These are phyloP conservation scores for Polypterus bichir DNA, from an alignment of 2,113 vertebrate species.

Conservation along the genomic window DNA sequence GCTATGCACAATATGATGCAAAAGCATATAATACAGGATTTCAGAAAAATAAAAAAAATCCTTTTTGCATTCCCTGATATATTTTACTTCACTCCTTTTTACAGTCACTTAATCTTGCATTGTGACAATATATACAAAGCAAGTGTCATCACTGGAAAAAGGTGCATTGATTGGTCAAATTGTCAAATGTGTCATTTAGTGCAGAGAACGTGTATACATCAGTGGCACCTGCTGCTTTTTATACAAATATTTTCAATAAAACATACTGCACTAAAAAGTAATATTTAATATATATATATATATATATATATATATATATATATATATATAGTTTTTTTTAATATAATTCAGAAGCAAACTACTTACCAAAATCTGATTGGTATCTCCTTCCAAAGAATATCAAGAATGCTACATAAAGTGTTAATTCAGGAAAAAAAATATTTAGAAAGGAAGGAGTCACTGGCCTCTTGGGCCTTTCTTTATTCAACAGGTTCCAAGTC, in stretches of 20 bases:
- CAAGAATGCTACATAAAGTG: slow-evolving; percentile 51
- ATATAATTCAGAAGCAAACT: slow-evolving; percentile 40
- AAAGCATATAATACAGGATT: slow-evolving; percentile 68
- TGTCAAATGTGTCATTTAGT: slow-evolving; percentile 43
- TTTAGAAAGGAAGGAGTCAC: slow-evolving; percentile 20
- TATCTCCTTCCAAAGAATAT: slow-evolving; percentile 44
- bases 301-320: no score
- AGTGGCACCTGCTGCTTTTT: slow-evolving; percentile 63
- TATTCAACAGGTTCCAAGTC: slow-evolving; percentile 66
- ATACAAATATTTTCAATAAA: slow-evolving; percentile 20
- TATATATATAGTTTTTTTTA: slow-evolving; percentile 19
- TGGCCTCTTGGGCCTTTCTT: slow-evolving; percentile 50
- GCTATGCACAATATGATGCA: slow-evolving; percentile 82
- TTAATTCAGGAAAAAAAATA: slow-evolving; percentile 29
- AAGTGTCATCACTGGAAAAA: slow-evolving; percentile 37
- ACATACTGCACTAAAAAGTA: no score
- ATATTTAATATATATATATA: no score
- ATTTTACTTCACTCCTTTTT: slow-evolving; percentile 47
- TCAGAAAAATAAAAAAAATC: slow-evolving; percentile 39
- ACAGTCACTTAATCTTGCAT: slow-evolving; percentile 55
- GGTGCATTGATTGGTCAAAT: slow-evolving; percentile 44
- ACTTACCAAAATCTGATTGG: slow-evolving; percentile 43
- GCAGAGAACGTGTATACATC: slow-evolving; percentile 56
- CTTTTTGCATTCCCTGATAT: slow-evolving; percentile 77
- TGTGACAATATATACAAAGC: slow-evolving; percentile 52